phyloP scores from a whole-genome alignment of 2,888 invertebrate genomes.

The Drosophila ezoana region DNA sequence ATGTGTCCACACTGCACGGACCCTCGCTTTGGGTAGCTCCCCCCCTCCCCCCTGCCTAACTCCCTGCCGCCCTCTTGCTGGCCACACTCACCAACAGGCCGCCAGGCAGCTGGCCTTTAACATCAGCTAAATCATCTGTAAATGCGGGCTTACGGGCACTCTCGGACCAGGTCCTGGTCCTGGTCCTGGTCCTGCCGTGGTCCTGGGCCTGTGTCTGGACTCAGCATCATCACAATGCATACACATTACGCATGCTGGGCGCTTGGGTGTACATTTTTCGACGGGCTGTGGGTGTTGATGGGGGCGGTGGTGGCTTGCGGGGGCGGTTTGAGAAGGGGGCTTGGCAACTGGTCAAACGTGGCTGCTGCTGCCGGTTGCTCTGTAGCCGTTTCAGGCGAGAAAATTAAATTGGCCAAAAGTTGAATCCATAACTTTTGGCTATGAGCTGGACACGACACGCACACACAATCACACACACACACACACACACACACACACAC shows the following conservation, averaged over 20 bases:
- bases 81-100: neutral
- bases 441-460: constrained; percentile 66
- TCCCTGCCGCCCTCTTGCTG: neutral
- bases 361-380: constrained; percentile 66
- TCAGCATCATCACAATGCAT: constrained; percentile 47
- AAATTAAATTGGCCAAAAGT: constrained; percentile 84
- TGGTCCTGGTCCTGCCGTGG: constrained; percentile 7
- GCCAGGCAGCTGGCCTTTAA: constrained; percentile 70
- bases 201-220: constrained; percentile 31
- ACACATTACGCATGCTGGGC: constrained; percentile 38
- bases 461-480: constrained; percentile 10
- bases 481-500: constrained; percentile 14
- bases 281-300: no score
- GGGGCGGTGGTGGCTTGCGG: neutral
- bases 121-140: constrained; percentile 84
- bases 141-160: constrained; percentile 72
- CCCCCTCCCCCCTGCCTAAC: constrained; percentile 4
- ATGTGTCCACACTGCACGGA: constrained; percentile 69
- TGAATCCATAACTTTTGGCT: constrained; percentile 80
- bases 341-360: constrained; percentile 27
- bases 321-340: neutral
- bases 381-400: constrained; percentile 83
- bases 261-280: neutral
- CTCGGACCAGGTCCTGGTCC: constrained; percentile 33
- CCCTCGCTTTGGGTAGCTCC: no score